Conservation (phyloP, 2,113 vertebrate species). For the Hypanus sabinus region DNA sequence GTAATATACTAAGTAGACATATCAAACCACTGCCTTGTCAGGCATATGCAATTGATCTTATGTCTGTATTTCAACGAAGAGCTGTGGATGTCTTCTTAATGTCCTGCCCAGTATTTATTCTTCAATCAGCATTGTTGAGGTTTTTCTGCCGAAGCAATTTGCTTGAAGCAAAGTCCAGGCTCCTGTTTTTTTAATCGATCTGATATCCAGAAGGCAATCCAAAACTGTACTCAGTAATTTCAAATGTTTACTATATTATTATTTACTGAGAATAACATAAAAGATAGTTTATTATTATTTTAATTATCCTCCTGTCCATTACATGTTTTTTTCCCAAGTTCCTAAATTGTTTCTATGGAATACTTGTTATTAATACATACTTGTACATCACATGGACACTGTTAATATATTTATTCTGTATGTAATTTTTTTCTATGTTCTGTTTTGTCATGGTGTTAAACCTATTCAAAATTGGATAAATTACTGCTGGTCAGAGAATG, state of each 20-base stretch:
- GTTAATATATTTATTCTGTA: not conserved
- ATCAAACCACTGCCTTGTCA: too few species aligned
- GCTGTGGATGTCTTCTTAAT: too few species aligned
- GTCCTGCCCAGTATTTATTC: too few species aligned
- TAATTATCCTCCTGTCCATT: not conserved
- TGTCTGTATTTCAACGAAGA: too few species aligned
- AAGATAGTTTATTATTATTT: not conserved
- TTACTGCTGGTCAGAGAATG: not conserved
- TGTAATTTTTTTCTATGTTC: not conserved
- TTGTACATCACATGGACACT: not conserved
- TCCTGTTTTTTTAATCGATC: not conserved
- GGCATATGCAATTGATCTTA: too few species aligned
- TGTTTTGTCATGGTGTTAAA: not conserved
- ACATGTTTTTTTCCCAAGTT: not conserved
- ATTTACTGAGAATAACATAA: not conserved
- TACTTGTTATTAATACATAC: not conserved
- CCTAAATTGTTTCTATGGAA: not conserved
- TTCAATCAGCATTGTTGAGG: not conserved
- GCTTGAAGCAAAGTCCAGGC: not conserved
- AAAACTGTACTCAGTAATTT: not conserved
- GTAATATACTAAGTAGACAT: too few species aligned
- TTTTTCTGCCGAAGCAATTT: not conserved
- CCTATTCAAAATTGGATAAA: not conserved
- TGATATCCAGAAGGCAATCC: not conserved
- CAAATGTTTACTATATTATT: not conserved